A percentile compares a stretch with the other conserved stretches of the same genome.
Evolutionary conservation across 2,888 invertebrate species (phyloP).

Genomic region (Netelia melanura): DNA sequence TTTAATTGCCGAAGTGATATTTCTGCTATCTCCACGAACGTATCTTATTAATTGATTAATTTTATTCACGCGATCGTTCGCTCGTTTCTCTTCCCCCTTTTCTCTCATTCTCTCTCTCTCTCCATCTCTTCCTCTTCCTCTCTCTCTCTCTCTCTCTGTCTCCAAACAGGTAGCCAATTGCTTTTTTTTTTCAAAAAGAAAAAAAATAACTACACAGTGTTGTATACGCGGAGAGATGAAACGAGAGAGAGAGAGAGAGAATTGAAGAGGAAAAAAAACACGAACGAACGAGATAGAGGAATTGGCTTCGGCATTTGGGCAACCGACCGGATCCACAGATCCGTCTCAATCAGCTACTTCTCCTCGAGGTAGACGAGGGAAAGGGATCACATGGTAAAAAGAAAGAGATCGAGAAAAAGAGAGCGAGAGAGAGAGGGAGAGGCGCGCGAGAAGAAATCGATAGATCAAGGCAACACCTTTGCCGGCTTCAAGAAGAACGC

Average conservation of each 20-base stretch:
- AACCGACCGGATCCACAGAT: slow-evolving; percentile 70
- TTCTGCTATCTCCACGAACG: slow-evolving; percentile 34
- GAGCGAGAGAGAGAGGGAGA: slow-evolving; percentile 32
- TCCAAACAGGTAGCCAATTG: slow-evolving; percentile 54
- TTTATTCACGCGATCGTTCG: slow-evolving; percentile 44
- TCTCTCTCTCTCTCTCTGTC: slow-evolving; percentile 53
- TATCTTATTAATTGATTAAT: slow-evolving; percentile 49
- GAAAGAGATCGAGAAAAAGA: slow-evolving; percentile 33
- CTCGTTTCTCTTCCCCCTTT: slow-evolving; percentile 17
- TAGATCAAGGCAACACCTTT: slow-evolving; percentile 80
- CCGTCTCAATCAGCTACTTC: slow-evolving; percentile 72
- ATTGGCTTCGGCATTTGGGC: slow-evolving; percentile 63
- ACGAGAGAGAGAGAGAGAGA: slow-evolving; percentile 3
- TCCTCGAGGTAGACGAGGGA: slow-evolving; percentile 44
- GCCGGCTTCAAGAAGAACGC: slow-evolving; percentile 67
- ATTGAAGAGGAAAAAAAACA: background rate
- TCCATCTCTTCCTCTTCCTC: slow-evolving; percentile 29
- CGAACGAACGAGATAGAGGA: slow-evolving; percentile 53
- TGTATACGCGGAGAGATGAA: slow-evolving; percentile 20
- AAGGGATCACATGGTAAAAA: slow-evolving; percentile 27
- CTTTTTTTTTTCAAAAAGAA: slow-evolving; percentile 21
- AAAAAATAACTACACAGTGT: slow-evolving; percentile 34
- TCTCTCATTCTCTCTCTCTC: slow-evolving; percentile 1
- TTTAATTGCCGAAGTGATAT: slow-evolving; percentile 30
- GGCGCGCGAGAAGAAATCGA: slow-evolving; percentile 76